Evolutionary conservation across 2,797 vertebrate genomes (phyloP), one percentile per base, ranked within the genome.

Genomic region (Amphiprion clarkii): DNA sequence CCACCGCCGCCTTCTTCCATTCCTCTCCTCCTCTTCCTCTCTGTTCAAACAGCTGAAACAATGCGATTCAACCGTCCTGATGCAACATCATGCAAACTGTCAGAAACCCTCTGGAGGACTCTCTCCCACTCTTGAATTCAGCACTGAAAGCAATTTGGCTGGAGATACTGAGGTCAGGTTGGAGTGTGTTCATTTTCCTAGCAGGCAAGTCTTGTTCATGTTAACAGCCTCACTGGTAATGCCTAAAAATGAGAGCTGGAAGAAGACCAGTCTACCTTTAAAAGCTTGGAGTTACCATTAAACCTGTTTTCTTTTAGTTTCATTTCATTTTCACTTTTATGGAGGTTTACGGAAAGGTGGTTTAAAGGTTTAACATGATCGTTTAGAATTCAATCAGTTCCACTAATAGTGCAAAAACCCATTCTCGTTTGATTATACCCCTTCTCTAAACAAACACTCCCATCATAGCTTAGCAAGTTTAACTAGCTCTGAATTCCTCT

Each of bases 31-130:
- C 75, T 82, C 73, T 76, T 55, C 64, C 59, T 59, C 71, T 72
- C 78, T 67, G 75, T 83, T 84, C 76, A 77, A 73, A 60, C 60
- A 27, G 72, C 71, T 86, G 73, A 87, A 85, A 86, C 85, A 87
- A 84, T 85, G 84, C 48, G 48, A 82, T 89, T 82, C 59, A 65
- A 80, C 79, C 55, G 59, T 77, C 76, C 85, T 94, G 90, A 93
- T 87, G 92, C 91, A 93, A 94, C 84, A 81, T 74, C 51, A 74
- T 88, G 93, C 84, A 94, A 94, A 88, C 89, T 85, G 84, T 84
- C 84, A 85, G 86, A 83, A 84, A 86, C 21, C 65, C 76, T 81
- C 82, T 31, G 27, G 82, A 87, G 88, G 82, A 85, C 68, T 64
- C 74, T 74, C 86, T 78, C 73, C 70, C 46, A 59, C 85, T 78